phyloP scores from a whole-genome alignment of 2,113 vertebrate species.

The Benitochromis conjunctus region DNA sequence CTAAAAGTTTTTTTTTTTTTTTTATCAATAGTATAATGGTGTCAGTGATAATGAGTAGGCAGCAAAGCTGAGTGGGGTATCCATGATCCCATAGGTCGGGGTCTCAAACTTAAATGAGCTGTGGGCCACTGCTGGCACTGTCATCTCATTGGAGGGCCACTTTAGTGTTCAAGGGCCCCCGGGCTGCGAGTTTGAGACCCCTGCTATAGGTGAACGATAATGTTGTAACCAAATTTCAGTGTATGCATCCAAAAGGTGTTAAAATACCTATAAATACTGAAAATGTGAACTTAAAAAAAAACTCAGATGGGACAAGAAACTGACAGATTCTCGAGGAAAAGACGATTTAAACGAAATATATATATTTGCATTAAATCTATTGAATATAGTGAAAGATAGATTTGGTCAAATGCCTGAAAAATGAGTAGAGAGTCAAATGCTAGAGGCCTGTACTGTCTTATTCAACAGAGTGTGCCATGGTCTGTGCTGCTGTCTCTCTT shows the following conservation, averaged over 20 bases:
- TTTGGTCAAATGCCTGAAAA: background rate
- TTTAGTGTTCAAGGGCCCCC: background rate
- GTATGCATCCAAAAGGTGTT: background rate
- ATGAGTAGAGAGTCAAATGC: background rate
- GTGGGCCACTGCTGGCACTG: background rate
- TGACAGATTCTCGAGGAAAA: background rate
- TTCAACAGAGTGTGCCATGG: background rate
- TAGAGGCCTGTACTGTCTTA: background rate
- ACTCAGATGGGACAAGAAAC: background rate
- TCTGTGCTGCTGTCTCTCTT: constrained; percentile 10
- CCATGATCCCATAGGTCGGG: background rate
- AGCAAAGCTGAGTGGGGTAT: background rate
- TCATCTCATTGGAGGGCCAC: background rate
- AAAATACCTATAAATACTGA: background rate
- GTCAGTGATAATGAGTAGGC: background rate
- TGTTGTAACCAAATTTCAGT: background rate
- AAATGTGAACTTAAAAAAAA: no score
- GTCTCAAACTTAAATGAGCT: background rate
- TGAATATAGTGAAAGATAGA: background rate
- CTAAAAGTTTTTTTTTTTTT: background rate
- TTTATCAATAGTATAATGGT: background rate
- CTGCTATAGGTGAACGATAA: background rate
- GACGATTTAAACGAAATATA: background rate
- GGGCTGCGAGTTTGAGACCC: background rate
- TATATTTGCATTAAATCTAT: background rate